Base-by-base conservation (phyloP, 2,113 vertebrate genomes). In the Crotophaga sulcirostris region DNA sequence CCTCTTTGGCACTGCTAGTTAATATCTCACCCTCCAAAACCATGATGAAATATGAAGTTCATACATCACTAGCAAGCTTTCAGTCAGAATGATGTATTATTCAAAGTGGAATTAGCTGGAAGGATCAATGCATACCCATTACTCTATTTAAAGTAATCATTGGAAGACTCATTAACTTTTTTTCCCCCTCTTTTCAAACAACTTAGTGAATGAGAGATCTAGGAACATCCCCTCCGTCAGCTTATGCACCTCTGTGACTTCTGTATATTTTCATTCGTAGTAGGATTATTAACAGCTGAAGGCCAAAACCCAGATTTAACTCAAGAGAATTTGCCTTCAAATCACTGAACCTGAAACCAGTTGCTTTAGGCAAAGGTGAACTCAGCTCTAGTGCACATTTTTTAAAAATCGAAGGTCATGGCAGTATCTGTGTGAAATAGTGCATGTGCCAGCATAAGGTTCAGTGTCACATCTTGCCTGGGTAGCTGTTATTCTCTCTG, bases 121-220 rank as follows among this genome's bases (percentile, higher is more conserved):
- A 97, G 95, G 96, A 97, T 97, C 97, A 93, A 96, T 97, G 92
- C 56, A 84, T 47, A 55, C 84, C 76, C 88, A 96, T 97, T 97
- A 97, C 54, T 95, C 93, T 95, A 69, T 97, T 96, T 95, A 96
- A 96, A 97, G 91, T 94, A 97, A 96, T 97, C 79, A 91, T 75
- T 93, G 77, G 66, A 95, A 92, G 86, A 93, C 34, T 94, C 93
- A 87, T 93, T 96, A 94, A 74, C 89, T 80, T 93, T 72, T 70
- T 51, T 38, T 13, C 3, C 49, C 28, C 20, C n/a, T 49, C 80
- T 90, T 72, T 89, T 91, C 66, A 76, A 92, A 80, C 69, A 95
- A 78, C 40, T 55, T 24, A 59, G 84, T 82, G 62, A 91, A 93
- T 93, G 93, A 93, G 81, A 93, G 55, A 38, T 87, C 73, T 42